Conservation (phyloP, 1,140 invertebrate species). For the Lutraria rhynchaena region DNA sequence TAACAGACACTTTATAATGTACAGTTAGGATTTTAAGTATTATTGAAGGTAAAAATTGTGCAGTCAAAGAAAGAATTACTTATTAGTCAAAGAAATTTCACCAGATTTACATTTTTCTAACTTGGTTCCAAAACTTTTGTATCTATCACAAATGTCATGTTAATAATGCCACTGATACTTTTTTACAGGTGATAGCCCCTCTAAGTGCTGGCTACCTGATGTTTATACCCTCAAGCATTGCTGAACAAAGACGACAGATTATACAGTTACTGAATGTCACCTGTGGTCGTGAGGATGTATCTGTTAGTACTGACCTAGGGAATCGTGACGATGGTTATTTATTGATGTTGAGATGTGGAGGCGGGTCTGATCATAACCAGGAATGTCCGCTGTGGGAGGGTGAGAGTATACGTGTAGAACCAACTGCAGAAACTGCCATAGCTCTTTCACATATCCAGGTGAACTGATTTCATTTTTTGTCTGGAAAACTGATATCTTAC, state of each 20-base stretch:
- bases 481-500: too few species aligned
- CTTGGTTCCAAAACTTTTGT: background rate
- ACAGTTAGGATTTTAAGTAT: too few species aligned
- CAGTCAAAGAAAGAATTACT: too few species aligned
- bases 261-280: slow-evolving; percentile 81
- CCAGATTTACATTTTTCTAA: too few species aligned
- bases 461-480: too few species aligned
- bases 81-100: too few species aligned
- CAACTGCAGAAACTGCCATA: slow-evolving; percentile 83
- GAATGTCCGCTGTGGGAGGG: slow-evolving; percentile 79
- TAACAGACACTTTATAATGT: too few species aligned
- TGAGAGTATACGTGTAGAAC: slow-evolving; percentile 79
- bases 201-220: slow-evolving; percentile 81
- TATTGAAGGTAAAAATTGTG: too few species aligned
- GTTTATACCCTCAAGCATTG: slow-evolving; percentile 82
- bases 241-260: slow-evolving; percentile 72
- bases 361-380: slow-evolving; percentile 58
- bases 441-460: slow-evolving; percentile 83
- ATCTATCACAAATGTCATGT: background rate
- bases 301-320: slow-evolving; percentile 63
- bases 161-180: too few species aligned
- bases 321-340: slow-evolving; percentile 80
- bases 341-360: slow-evolving; percentile 79
- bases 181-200: slow-evolving; percentile 79
- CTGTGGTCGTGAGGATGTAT: slow-evolving; percentile 78